A percentile compares a stretch with the other conserved stretches of the same genome.
phyloP scores from a whole-genome alignment of 2,888 invertebrate species.

The Linnaemya vulpina region DNA sequence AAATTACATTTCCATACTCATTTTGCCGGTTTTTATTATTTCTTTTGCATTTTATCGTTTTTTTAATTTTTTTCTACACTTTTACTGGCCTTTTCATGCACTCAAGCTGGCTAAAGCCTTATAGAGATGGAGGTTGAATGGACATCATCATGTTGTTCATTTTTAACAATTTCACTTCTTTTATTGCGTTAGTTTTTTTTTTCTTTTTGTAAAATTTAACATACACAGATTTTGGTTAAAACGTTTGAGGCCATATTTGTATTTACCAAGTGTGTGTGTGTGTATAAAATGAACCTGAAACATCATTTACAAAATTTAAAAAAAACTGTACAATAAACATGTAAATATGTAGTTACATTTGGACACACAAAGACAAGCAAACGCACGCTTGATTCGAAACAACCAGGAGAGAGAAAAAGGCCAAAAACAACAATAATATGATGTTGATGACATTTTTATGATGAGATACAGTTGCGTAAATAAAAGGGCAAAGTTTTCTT shows the following conservation, averaged over 20 bases:
- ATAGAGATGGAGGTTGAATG: constrained; percentile 34
- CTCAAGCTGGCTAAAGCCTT: constrained; percentile 29
- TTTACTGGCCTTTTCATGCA: constrained; percentile 35
- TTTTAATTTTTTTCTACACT: constrained; percentile 20
- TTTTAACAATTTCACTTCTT: constrained; percentile 71
- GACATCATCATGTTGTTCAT: constrained; percentile 67
- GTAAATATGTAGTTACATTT: constrained; percentile 26
- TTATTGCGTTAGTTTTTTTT: constrained; percentile 62
- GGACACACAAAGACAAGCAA: neutral
- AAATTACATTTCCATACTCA: constrained; percentile 74
- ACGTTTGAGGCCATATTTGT: constrained; percentile 70
- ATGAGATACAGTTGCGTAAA: constrained; percentile 68
- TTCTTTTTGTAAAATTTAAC: constrained; percentile 58
- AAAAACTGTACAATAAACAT: constrained; percentile 26
- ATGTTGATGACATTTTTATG: constrained; percentile 75
- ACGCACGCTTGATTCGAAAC: neutral
- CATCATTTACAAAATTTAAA: constrained; percentile 5
- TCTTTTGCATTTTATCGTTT: constrained; percentile 11
- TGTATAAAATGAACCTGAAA: constrained; percentile 7
- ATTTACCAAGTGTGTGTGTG: constrained; percentile 27
- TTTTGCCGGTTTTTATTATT: constrained; percentile 66
- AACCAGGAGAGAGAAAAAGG: constrained; percentile 62
- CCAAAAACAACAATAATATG: constrained; percentile 72
- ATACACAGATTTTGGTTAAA: constrained; percentile 72
- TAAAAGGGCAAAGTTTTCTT: constrained; percentile 37